Conservation (phyloP, 2,888 invertebrate genomes). For the Drosophila koepferae region DNA sequence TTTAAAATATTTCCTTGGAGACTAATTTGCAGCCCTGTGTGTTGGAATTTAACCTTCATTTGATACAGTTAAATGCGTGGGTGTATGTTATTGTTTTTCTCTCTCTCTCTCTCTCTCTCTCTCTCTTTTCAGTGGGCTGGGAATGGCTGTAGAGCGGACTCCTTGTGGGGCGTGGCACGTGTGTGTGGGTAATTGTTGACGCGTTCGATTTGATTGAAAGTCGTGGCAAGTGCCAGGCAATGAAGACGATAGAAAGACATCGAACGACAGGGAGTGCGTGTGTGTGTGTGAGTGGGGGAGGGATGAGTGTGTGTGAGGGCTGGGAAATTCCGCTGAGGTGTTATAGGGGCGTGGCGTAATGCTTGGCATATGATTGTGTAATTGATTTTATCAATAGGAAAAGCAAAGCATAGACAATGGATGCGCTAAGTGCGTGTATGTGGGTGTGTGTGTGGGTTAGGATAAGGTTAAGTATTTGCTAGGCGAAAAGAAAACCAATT, state of each 20-base stretch:
- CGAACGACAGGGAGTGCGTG: constrained; percentile 1
- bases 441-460: constrained; percentile 31
- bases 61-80: constrained; percentile 58
- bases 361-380: constrained; percentile 78
- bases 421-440: background rate
- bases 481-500: constrained; percentile 61
- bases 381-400: constrained; percentile 76
- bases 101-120: too few relatives aligned
- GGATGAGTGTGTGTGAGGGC: background rate
- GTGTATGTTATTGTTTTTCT: constrained; percentile 5
- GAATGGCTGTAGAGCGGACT: background rate
- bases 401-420: constrained; percentile 32
- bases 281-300: background rate
- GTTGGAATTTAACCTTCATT: constrained; percentile 64
- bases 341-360: constrained; percentile 44
- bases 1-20: constrained; percentile 6
- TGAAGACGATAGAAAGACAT: constrained; percentile 30
- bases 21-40: constrained; percentile 50
- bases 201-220: constrained; percentile 76
- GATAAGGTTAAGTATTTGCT: constrained; percentile 50
- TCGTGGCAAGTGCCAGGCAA: constrained; percentile 64
- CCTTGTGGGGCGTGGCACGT: constrained; percentile 11
- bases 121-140: background rate
- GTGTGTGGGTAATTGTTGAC: constrained; percentile 74
- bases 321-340: constrained; percentile 12